Evolutionary conservation across 2,113 vertebrate species (phyloP).

Genomic region (Rhipidura dahli): DNA sequence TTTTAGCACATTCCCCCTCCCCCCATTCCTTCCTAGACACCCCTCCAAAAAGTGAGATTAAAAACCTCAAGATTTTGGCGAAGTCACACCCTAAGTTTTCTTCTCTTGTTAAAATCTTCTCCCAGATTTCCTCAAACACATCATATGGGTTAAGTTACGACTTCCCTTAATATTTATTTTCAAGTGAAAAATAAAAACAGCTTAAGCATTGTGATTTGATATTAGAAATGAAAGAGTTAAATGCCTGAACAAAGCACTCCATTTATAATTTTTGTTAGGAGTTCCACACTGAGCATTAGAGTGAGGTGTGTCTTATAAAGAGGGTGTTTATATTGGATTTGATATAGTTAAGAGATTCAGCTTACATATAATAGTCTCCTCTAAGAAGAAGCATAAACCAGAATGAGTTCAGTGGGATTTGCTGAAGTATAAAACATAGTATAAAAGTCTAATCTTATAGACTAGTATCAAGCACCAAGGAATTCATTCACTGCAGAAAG

Average conservation of each 20-base stretch:
- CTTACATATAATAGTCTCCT: conserved; percentile 46
- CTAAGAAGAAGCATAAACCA: conserved; percentile 56
- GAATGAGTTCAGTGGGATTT: conserved; percentile 66
- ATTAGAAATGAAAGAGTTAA: conserved; percentile 43
- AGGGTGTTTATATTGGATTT: conserved; percentile 67
- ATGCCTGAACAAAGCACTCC: conserved; percentile 24
- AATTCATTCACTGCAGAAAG: conserved; percentile 23
- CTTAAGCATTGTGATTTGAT: conserved; percentile 15
- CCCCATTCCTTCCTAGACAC: neutral
- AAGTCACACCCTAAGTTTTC: neutral
- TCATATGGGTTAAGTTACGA: conserved; percentile 36
- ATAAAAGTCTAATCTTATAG: conserved; percentile 58
- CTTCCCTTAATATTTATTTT: conserved; percentile 41
- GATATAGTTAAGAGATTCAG: conserved; percentile 63
- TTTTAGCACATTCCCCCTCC: conserved; percentile 55
- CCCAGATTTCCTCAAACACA: neutral
- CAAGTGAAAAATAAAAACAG: conserved; percentile 51
- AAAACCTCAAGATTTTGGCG: neutral
- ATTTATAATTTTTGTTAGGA: conserved; percentile 64
- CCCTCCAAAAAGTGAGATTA: conserved; percentile 6
- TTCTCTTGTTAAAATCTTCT: conserved; percentile 10
- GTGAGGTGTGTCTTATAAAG: conserved; percentile 61
- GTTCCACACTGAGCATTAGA: conserved; percentile 32
- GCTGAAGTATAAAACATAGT: conserved; percentile 30
- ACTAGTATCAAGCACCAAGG: conserved; percentile 20